Base-by-base conservation (phyloP, 2,797 vertebrate species). In the Dermochelys coriacea region DNA sequence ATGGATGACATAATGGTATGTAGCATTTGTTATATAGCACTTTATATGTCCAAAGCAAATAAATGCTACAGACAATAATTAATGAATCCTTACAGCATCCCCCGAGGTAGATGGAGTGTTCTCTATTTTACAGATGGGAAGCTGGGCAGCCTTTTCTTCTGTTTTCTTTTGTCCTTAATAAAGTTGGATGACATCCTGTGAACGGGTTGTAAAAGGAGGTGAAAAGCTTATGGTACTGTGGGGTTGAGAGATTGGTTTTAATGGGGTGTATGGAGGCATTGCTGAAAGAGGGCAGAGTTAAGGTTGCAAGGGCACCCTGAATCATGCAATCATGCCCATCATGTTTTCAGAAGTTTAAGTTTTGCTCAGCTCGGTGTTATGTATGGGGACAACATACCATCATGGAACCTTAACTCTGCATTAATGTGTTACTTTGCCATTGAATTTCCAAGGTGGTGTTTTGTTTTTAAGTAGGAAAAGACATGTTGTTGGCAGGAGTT, bases 1-100 rank as follows among this genome's bases (percentile, higher is more conserved):
- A 7, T 6, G 1, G 4, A 1, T 4, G 0, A 5, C 19, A 2
- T 6, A 1, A n/a, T 64, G 34, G 61, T 1, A 4, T 19, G 23
- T 2, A 34, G 16, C 27, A 27, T 27, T 1, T 0, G 0, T n/a
- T 41, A 27, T 23, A n/a, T n/a, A 68, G 18, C 9, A 8, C 19
- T n/a, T 6, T 29, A 1, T 14, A 2, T 6, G 10, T 27, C 6
- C 3, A 2, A 12, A 59, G 4, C 25, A 27, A 4, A 0, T 1
- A 31, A 18, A 2, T 4, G n/a, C 34, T 29, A 3, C 31, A 82
- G 29, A 5, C 4, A 2, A 12, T 2, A 9, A 15, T 12, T 59
- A 29, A 11, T 1, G 59, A 15, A 27, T 87, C 81, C n/a, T 37
- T 0, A 0, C 5, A n/a, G 59, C 31, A 47, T 51, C 77, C 45